A percentile compares a stretch with the other conserved stretches of the same genome.
These are phyloP conservation scores for Pediacus dermestoides DNA, from an alignment of 2,888 invertebrate genomes.

Conservation along the genomic window DNA sequence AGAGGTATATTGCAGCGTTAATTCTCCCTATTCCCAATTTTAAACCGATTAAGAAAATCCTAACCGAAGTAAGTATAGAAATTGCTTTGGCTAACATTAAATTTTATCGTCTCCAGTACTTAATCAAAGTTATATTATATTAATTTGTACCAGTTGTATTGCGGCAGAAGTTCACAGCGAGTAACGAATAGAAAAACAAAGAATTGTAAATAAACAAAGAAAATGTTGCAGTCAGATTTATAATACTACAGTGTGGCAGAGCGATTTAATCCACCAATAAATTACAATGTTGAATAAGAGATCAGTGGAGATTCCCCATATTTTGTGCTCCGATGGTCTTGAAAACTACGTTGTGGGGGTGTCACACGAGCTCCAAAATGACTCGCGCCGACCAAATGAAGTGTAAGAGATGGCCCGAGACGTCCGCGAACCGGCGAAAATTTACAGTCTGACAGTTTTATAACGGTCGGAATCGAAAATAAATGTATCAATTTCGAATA, in stretches of 20 bases:
- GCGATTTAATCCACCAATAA: too few relatives aligned
- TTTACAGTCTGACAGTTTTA: constrained; percentile 43
- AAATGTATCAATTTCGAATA: constrained; percentile 43
- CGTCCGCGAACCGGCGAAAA: constrained; percentile 40
- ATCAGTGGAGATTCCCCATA: constrained; percentile 41
- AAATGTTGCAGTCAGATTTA: too few relatives aligned
- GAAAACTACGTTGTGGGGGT: constrained; percentile 45
- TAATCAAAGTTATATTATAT: constrained; percentile 32
- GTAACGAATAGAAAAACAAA: too few relatives aligned
- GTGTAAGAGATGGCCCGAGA: constrained; percentile 46
- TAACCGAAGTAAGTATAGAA: constrained; percentile 40
- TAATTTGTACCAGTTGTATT: too few relatives aligned
- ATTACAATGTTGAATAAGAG: constrained; percentile 29
- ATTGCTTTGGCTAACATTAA: constrained; percentile 24
- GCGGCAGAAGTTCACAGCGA: too few relatives aligned
- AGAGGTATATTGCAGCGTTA: constrained; percentile 44
- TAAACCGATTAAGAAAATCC: constrained; percentile 50
- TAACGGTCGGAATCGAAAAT: constrained; percentile 38
- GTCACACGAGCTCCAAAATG: constrained; percentile 36
- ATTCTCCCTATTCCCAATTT: constrained; percentile 46
- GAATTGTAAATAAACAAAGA: too few relatives aligned
- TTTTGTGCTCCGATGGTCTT: constrained; percentile 47
- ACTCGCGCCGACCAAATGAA: constrained; percentile 47
- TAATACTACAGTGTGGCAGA: too few relatives aligned
- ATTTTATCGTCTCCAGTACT: constrained; percentile 32